Conservation (phyloP, 2,797 vertebrate genomes). For the Poecile montanus region DNA sequence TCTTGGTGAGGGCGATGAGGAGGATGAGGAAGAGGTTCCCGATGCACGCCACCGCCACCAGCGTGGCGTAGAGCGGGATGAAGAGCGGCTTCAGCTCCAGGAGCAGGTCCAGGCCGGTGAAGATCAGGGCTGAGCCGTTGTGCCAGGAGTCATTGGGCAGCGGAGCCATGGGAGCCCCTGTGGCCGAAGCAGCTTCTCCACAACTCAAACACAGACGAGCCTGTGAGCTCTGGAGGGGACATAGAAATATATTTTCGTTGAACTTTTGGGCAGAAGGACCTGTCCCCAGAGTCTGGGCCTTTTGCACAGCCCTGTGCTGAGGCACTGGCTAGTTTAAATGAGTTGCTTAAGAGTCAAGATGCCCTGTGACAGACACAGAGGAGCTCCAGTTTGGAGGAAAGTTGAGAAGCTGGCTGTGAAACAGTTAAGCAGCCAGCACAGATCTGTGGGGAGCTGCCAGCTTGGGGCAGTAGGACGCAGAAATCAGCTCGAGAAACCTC, state of each 20-base stretch:
- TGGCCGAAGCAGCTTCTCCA: rapidly evolving
- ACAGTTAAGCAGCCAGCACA: neutral
- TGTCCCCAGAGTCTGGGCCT: rapidly evolving
- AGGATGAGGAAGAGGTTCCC: conserved; percentile 88
- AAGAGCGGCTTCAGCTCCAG: conserved; percentile 84
- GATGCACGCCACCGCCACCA: conserved; percentile 81
- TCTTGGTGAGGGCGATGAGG: conserved; percentile 85
- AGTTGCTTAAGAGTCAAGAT: neutral
- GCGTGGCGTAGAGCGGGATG: conserved; percentile 82
- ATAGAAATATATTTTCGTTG: rapidly evolving
- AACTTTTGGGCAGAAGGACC: neutral
- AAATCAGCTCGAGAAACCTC: neutral
- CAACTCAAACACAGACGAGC: rapidly evolving
- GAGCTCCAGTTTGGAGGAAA: rapidly evolving
- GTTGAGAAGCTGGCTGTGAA: neutral
- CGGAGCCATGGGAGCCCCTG: conserved; percentile 12
- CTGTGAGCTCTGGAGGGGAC: neutral
- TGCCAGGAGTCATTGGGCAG: conserved; percentile 72
- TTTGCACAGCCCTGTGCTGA: neutral
- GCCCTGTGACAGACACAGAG: neutral
- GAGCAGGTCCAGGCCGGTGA: conserved; percentile 84
- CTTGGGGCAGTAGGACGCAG: neutral
- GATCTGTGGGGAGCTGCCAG: neutral
- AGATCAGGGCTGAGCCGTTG: conserved; percentile 68
- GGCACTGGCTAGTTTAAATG: too few species aligned